Conservation (phyloP, 2,888 invertebrate genomes). For the Macrostomum cliftonense region DNA sequence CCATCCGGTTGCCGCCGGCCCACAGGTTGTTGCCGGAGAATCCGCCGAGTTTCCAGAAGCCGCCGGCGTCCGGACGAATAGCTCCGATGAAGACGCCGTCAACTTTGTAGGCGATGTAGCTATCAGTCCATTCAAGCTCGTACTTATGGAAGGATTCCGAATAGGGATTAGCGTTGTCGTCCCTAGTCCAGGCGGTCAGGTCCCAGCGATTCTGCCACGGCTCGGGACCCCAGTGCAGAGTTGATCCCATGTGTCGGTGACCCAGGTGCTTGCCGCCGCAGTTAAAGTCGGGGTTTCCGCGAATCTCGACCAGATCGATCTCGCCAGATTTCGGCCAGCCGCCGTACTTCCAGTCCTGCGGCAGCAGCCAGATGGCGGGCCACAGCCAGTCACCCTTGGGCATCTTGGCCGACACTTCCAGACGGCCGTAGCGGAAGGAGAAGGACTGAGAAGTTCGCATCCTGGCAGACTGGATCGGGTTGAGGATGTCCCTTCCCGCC, state of each 20-base stretch:
- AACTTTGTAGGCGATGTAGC: slow-evolving; percentile 15
- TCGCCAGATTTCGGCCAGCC: slow-evolving; percentile 52
- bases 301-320: slow-evolving; percentile 50
- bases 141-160: slow-evolving; percentile 48
- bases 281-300: slow-evolving; percentile 44
- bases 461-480: slow-evolving; percentile 51
- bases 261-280: slow-evolving; percentile 12
- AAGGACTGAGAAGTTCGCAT: slow-evolving; percentile 48
- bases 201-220: slow-evolving; percentile 28
- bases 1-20: slow-evolving; percentile 19
- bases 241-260: slow-evolving; percentile 38
- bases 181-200: slow-evolving; percentile 20
- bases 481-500: slow-evolving; percentile 40
- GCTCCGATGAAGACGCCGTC: slow-evolving; percentile 21
- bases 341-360: slow-evolving; percentile 46
- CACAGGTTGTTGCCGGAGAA: slow-evolving; percentile 30
- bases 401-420: slow-evolving; percentile 50
- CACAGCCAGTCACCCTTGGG: slow-evolving; percentile 44
- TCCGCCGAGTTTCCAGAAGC: slow-evolving; percentile 42
- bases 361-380: slow-evolving; percentile 50
- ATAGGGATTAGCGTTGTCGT: slow-evolving; percentile 24
- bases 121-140: slow-evolving; percentile 47
- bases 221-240: slow-evolving; percentile 51
- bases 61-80: slow-evolving; percentile 35
- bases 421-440: slow-evolving; percentile 48